Percentiles rank a stretch among this genome's conserved stretches.
Evolutionary conservation across 2,888 invertebrate species (phyloP).

Genomic region (Nephrotoma flavescens): DNA sequence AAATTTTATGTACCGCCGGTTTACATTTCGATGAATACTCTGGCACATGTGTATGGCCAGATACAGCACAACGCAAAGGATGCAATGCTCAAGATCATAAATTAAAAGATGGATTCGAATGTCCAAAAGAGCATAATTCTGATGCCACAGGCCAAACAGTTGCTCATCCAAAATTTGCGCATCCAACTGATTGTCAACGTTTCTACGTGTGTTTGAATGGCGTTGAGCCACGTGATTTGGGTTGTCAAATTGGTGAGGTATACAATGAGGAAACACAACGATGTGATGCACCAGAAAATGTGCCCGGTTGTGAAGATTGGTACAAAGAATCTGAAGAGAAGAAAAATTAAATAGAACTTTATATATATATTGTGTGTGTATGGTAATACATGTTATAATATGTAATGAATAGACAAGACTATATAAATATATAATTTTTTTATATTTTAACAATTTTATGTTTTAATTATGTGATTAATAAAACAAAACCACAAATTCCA

Average conservation of each 20-base stretch:
- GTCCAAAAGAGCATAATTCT: conserved; percentile 53
- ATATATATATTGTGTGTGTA: background rate
- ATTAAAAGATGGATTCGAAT: conserved; percentile 70
- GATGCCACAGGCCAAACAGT: conserved; percentile 56
- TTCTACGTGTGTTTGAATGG: conserved; percentile 85
- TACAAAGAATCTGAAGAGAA: conserved; percentile 68
- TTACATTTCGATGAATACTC: conserved; percentile 80
- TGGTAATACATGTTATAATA: background rate
- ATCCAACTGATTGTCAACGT: conserved; percentile 77
- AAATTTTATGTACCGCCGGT: conserved; percentile 73
- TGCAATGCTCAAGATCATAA: conserved; percentile 44
- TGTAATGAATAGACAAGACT: background rate
- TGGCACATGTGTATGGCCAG: conserved; percentile 85
- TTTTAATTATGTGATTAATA: background rate
- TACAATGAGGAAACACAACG: conserved; percentile 73
- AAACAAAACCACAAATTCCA: background rate
- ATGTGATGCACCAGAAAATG: conserved; percentile 84
- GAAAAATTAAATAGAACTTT: conserved; percentile 16
- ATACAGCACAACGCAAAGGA: conserved; percentile 58
- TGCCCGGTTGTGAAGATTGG: conserved; percentile 84
- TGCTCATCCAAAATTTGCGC: conserved; percentile 72
- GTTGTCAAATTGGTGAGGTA: conserved; percentile 76
- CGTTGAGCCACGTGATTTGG: conserved; percentile 72
- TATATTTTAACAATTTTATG: background rate
- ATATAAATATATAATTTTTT: background rate